Evolutionary conservation across 2,888 invertebrate genomes (phyloP).

Genomic region (Cinara cedri): DNA sequence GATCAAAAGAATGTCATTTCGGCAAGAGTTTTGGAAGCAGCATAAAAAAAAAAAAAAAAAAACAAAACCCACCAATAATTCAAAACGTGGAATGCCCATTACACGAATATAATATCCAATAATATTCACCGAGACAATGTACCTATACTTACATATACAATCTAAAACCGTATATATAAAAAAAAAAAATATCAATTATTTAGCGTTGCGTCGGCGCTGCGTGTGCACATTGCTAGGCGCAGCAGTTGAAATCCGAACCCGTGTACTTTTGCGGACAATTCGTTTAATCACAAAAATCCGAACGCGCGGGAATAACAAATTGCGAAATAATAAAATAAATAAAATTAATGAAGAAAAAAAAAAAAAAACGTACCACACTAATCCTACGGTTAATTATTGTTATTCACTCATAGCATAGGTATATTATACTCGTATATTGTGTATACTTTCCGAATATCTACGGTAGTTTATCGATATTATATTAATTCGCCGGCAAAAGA

Average conservation of each 20-base stretch:
- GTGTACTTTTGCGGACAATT: background rate
- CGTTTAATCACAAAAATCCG: background rate
- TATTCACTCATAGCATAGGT: too few relatives aligned
- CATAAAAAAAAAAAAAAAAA: slow-evolving; percentile 22
- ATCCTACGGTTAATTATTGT: too few relatives aligned
- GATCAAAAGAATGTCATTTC: slow-evolving; percentile 16
- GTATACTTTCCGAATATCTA: background rate
- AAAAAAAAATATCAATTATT: slow-evolving; percentile 41
- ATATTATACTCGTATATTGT: too few relatives aligned
- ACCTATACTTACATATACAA: background rate
- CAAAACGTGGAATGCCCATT: slow-evolving; percentile 28
- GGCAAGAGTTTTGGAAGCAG: slow-evolving; percentile 10
- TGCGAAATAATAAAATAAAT: background rate
- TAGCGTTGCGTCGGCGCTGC: background rate
- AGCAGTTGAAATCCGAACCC: slow-evolving; percentile 24
- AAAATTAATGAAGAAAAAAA: too few relatives aligned
- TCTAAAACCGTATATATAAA: slow-evolving; percentile 9
- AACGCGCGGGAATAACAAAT: background rate
- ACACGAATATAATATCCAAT: slow-evolving; percentile 20
- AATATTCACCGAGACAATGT: slow-evolving; percentile 2
- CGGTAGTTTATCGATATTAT: background rate
- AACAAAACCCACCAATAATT: slow-evolving; percentile 8
- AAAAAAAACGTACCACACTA: too few relatives aligned
- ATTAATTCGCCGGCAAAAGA: background rate
- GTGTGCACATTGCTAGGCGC: background rate